These are phyloP conservation scores for Dreissena rostriformis DNA, from an alignment of 1,140 invertebrate species.

Conservation along the genomic window DNA sequence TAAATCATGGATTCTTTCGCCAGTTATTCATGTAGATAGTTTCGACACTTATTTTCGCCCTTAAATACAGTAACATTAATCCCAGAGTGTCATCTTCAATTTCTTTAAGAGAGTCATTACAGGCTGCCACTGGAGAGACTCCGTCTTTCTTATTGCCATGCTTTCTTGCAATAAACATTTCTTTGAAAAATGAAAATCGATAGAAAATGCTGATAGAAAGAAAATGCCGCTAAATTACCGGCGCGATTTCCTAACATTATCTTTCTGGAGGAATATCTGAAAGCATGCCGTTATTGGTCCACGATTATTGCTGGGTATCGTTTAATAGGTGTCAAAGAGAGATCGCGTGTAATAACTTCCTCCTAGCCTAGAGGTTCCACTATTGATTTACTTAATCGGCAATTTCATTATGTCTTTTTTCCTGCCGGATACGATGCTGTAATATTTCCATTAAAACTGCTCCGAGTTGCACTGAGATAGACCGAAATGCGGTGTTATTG, in stretches of 20 bases:
- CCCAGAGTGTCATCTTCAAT: background rate
- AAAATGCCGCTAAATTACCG: slow-evolving; percentile 50
- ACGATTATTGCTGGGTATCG: slow-evolving; percentile 42
- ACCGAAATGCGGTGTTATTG: no score
- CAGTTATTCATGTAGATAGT: no score
- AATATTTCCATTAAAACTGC: no score
- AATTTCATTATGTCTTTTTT: slow-evolving; percentile 50
- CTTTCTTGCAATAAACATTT: no score
- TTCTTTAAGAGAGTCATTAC: background rate
- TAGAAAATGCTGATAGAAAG: no score
- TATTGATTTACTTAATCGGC: slow-evolving; percentile 48
- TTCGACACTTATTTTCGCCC: no score
- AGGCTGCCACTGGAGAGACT: no score
- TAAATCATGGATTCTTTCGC: no score
- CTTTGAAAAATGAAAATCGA: slow-evolving; percentile 27
- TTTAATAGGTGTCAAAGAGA: slow-evolving; percentile 56
- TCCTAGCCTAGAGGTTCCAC: slow-evolving; percentile 39
- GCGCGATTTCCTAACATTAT: slow-evolving; percentile 53
- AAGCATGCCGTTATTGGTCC: slow-evolving; percentile 51
- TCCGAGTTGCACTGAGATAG: no score
- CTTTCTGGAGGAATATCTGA: slow-evolving; percentile 54
- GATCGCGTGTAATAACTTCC: slow-evolving; percentile 44
- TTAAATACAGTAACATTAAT: no score
- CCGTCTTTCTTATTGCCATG: no score
- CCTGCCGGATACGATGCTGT: no score